These are phyloP conservation scores for Meda fulgida DNA, from an alignment of 2,797 vertebrate genomes.

Conservation along the genomic window DNA sequence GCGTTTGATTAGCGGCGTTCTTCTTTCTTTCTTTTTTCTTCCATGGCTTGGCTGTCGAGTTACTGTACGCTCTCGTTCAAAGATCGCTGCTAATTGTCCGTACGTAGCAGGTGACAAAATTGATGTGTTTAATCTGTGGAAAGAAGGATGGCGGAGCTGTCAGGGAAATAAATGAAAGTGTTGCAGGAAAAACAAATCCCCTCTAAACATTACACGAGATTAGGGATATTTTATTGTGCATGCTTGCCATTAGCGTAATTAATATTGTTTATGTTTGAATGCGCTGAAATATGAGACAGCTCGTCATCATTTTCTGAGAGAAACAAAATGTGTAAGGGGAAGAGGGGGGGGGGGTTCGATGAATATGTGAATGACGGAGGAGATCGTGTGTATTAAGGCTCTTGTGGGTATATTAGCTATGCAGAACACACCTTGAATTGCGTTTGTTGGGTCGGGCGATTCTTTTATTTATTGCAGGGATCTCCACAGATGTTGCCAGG, in stretches of 20 bases:
- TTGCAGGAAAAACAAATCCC: conserved; percentile 61
- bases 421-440: conserved; percentile 78
- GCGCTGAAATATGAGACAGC: conserved; percentile 50
- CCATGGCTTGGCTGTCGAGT: conserved; percentile 53
- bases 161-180: conserved; percentile 65
- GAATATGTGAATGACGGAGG: conserved; percentile 58
- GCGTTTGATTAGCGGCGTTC: conserved; percentile 65
- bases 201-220: conserved; percentile 63
- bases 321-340: conserved; percentile 53
- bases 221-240: conserved; percentile 60
- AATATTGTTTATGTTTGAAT: conserved; percentile 62
- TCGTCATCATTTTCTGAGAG: conserved; percentile 49
- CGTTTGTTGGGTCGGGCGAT: conserved; percentile 79
- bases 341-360: conserved; percentile 54
- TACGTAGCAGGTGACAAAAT: conserved; percentile 62
- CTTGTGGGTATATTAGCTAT: conserved; percentile 67
- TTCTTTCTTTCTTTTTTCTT: conserved; percentile 47
- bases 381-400: conserved; percentile 53
- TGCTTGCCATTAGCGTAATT: conserved; percentile 53
- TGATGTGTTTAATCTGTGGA: conserved; percentile 62
- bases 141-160: conserved; percentile 46
- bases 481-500: conserved; percentile 90
- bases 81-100: conserved; percentile 62
- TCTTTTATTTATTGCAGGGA: conserved; percentile 88
- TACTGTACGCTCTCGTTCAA: conserved; percentile 61